Conservation (phyloP, 2,113 vertebrate genomes). For the Marmota monax region DNA sequence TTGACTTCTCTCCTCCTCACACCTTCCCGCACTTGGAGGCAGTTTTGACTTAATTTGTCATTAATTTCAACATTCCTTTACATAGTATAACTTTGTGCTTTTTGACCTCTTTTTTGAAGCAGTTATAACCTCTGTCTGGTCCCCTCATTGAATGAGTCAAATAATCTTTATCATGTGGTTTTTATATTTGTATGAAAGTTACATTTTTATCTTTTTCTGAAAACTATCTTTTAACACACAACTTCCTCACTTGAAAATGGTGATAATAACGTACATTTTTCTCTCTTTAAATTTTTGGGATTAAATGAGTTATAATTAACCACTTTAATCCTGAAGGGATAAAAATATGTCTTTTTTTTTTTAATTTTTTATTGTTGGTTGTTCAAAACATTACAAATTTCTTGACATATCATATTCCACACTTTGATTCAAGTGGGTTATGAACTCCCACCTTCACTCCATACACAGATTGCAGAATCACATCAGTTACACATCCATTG, state of each 20-base stretch:
- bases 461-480: too few species aligned
- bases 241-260: not conserved
- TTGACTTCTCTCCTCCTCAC: not conserved
- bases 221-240: slow-evolving; percentile 30
- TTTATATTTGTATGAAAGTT: not conserved
- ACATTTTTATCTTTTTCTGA: not conserved
- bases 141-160: not conserved
- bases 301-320: not conserved
- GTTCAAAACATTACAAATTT: too few species aligned
- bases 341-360: not conserved
- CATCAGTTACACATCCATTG: too few species aligned
- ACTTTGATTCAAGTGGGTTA: too few species aligned
- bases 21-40: too few species aligned
- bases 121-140: not conserved
- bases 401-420: too few species aligned
- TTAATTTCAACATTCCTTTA: not conserved
- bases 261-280: not conserved
- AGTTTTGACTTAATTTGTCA: not conserved
- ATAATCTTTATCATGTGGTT: not conserved
- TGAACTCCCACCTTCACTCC: too few species aligned
- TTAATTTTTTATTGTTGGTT: too few species aligned
- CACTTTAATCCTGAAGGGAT: not conserved
- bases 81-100: not conserved
- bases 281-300: not conserved
- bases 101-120: not conserved